Evolutionary conservation across 2,888 invertebrate genomes (phyloP).

Genomic region (Chironomus riparius): DNA sequence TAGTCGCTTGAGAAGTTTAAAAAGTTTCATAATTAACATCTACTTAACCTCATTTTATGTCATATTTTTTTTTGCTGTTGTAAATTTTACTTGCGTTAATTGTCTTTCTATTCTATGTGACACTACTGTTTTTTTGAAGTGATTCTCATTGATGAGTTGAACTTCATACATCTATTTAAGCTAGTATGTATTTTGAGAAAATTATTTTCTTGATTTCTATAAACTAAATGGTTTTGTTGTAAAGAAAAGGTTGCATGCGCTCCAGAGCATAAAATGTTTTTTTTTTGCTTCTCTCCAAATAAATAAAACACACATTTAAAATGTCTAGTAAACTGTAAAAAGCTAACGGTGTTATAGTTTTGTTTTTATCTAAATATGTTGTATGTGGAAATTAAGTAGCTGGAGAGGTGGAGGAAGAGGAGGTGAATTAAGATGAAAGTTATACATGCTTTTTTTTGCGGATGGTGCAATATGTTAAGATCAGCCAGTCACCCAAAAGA

Average conservation of each 20-base stretch:
- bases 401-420: background rate
- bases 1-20: background rate
- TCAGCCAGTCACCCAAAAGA: background rate
- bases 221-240: background rate
- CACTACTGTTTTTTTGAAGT: background rate
- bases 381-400: background rate
- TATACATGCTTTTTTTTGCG: background rate
- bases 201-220: background rate
- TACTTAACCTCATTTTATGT: too few relatives aligned
- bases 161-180: too few relatives aligned
- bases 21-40: too few relatives aligned
- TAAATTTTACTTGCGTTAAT: background rate
- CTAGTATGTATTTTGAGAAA: too few relatives aligned
- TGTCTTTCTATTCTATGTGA: background rate
- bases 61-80: too few relatives aligned
- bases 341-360: constrained; percentile 21
- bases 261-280: background rate
- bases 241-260: background rate
- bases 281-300: background rate
- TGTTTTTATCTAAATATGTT: background rate
- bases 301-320: background rate
- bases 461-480: background rate
- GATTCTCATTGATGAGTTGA: too few relatives aligned
- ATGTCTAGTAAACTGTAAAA: constrained; percentile 11
- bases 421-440: background rate